These are phyloP conservation scores for Cataglyphis cursor DNA, from an alignment of 2,888 invertebrate species.

Conservation along the genomic window DNA sequence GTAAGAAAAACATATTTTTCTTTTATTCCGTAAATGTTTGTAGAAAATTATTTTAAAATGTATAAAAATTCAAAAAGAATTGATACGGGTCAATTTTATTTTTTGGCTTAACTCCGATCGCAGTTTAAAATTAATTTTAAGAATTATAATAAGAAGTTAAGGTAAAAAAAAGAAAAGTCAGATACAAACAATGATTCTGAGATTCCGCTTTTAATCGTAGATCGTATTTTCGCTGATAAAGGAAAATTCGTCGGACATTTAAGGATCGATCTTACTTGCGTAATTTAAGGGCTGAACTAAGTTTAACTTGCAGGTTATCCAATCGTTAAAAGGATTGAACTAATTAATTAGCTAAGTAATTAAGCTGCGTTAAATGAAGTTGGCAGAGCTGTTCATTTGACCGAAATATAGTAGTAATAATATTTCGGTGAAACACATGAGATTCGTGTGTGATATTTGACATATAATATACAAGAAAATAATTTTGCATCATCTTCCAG, in stretches of 20 bases:
- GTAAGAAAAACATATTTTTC: background rate
- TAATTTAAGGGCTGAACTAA: constrained; percentile 51
- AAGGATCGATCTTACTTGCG: constrained; percentile 50
- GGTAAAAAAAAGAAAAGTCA: constrained; percentile 20
- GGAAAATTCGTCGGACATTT: constrained; percentile 47
- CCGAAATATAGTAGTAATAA: constrained; percentile 16
- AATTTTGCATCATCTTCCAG: constrained; percentile 33
- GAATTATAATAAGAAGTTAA: background rate
- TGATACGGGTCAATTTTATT: constrained; percentile 8
- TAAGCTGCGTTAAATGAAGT: constrained; percentile 37
- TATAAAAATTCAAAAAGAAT: background rate
- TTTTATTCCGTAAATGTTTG: background rate
- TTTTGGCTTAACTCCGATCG: background rate
- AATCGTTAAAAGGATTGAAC: constrained; percentile 41
- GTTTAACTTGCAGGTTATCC: constrained; percentile 38
- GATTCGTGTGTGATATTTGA: constrained; percentile 7
- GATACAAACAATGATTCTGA: constrained; percentile 40
- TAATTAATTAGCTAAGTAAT: constrained; percentile 53
- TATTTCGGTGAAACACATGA: background rate
- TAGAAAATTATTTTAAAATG: background rate
- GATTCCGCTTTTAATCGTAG: constrained; percentile 50
- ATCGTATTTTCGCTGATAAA: constrained; percentile 42
- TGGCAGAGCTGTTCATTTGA: constrained; percentile 22
- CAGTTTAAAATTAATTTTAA: background rate
- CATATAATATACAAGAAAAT: background rate